Base-by-base conservation (phyloP, 2,113 vertebrate genomes). In the Sardina pilchardus region DNA sequence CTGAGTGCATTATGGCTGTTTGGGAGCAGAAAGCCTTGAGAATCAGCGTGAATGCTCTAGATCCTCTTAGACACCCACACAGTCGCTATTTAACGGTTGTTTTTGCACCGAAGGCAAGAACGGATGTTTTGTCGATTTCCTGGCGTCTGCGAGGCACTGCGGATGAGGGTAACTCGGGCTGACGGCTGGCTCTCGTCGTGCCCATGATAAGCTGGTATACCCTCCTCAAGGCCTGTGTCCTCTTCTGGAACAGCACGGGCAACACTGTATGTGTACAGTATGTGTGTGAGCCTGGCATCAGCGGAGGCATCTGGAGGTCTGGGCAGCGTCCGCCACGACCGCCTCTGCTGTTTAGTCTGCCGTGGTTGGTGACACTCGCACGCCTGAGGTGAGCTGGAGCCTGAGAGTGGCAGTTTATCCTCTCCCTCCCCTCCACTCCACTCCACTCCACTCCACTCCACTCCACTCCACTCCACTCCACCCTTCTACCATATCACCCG, bases 61-160 rank as follows among this genome's bases (percentile, higher is more conserved):
- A 71, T 71, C n/a, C 63, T 71, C 71, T 36, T 78, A 78, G 71
- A 78, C 71, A 78, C 71, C 71, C 71, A 78, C 71, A 36, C 71
- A 78, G 30, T 36, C 30, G 7, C 71, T 78, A 16, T 4, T 78
- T 14, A 78, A 39, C 16, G 30, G 30, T 36, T 36, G 10, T 39
- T 4, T 4, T 34, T 3, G 12, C 12, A 12, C 26, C 9, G 10
- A n/a, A 30, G 59, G 34, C 71, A 4, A 3, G 34, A 75, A 36
- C 14, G 26, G 71, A 75, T 75, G 71, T 75, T 36, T 75, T 36
- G 71, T 75, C 26, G 4, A 1, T 56, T 75, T 1, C 36, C 71
- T 75, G 71, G 34, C 16, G 14, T 3, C n/a, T n/a, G n/a, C 71
- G 0, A 75, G 34, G 71, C 71, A 71, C 1, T 34, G 63, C 16